phyloP scores from a whole-genome alignment of 2,888 invertebrate species.

The Plebejus melissa region DNA sequence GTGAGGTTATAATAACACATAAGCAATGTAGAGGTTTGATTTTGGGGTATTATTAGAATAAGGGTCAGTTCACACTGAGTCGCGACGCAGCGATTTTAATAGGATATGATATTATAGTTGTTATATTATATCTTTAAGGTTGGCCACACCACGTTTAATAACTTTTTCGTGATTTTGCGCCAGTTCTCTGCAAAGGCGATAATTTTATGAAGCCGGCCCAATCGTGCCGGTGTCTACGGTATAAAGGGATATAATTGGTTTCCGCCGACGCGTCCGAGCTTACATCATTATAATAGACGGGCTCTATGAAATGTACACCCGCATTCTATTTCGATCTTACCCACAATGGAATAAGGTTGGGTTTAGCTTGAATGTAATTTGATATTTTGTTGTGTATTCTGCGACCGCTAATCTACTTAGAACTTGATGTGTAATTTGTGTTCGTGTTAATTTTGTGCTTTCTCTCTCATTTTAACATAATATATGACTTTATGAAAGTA shows the following conservation, averaged over 20 bases:
- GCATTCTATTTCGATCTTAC: neutral
- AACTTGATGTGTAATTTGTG: slow-evolving; percentile 33
- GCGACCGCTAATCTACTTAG: slow-evolving; percentile 40
- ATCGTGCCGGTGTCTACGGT: neutral
- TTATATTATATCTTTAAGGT: no score
- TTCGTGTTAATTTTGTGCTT: slow-evolving; percentile 32
- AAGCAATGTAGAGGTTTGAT: neutral
- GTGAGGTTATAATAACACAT: no score
- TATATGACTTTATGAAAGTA: neutral
- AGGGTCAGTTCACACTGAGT: neutral
- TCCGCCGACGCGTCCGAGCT: neutral
- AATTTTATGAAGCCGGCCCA: neutral
- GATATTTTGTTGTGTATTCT: slow-evolving; percentile 32
- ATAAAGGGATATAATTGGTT: neutral
- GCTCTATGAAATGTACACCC: neutral
- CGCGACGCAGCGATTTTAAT: neutral
- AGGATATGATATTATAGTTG: no score
- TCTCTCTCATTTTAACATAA: slow-evolving; percentile 16
- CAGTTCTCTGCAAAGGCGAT: neutral
- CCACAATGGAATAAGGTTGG: slow-evolving; percentile 4
- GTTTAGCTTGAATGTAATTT: slow-evolving; percentile 15
- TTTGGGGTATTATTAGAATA: neutral
- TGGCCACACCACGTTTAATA: no score
- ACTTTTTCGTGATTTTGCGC: neutral
- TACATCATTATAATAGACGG: neutral